These are phyloP conservation scores for Halcyon senegalensis DNA, from an alignment of 2,113 vertebrate genomes.

Conservation along the genomic window DNA sequence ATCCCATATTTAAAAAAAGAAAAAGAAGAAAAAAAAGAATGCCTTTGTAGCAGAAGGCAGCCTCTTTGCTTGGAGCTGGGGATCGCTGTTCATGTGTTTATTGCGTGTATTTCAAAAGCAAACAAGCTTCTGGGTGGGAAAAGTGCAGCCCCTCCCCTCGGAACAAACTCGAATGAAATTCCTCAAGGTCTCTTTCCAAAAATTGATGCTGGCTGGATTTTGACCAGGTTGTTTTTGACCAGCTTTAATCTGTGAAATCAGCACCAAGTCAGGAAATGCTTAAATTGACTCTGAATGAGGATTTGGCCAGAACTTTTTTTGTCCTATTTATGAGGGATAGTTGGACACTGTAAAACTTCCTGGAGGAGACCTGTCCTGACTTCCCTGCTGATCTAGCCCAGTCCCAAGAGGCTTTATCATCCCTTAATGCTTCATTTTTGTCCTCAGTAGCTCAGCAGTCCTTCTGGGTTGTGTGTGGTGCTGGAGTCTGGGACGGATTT, in stretches of 20 bases:
- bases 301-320: background rate
- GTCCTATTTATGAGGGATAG: background rate
- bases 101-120: background rate
- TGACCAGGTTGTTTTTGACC: constrained; percentile 40
- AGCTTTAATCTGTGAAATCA: constrained; percentile 67
- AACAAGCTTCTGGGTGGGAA: constrained; percentile 36
- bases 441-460: background rate
- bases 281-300: constrained; percentile 31
- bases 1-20: background rate
- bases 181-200: constrained; percentile 34
- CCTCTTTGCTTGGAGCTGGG: background rate
- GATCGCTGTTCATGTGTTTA: background rate
- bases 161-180: constrained; percentile 30
- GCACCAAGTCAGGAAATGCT: constrained; percentile 65
- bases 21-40: background rate
- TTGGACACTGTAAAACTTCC: constrained; percentile 12
- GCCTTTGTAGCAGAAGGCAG: background rate
- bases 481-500: background rate
- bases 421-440: background rate
- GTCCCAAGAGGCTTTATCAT: background rate
- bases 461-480: accelerated
- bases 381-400: background rate
- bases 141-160: background rate
- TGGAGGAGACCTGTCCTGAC: background rate
- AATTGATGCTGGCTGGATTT: constrained; percentile 33